These are phyloP conservation scores for Pocillopora grandis DNA, from an alignment of 92 coral and sea anemone genomes.

Conservation along the genomic window DNA sequence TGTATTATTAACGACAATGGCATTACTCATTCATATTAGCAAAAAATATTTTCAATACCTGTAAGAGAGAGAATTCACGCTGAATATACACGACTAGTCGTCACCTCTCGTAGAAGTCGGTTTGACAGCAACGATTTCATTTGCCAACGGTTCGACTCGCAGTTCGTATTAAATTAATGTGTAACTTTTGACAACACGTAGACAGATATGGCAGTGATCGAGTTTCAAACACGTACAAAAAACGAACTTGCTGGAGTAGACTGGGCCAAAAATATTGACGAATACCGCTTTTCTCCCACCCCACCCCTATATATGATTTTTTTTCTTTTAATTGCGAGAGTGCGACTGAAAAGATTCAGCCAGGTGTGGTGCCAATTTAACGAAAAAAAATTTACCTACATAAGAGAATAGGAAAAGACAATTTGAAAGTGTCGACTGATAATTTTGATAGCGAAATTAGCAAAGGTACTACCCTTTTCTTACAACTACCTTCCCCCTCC, in stretches of 20 bases:
- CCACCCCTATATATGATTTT: background rate
- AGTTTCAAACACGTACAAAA: background rate
- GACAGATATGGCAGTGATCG: background rate
- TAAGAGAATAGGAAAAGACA: no score
- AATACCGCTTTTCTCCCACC: background rate
- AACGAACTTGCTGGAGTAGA: background rate
- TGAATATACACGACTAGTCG: background rate
- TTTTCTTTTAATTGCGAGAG: background rate
- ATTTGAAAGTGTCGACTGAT: no score
- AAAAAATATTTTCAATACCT: conserved; percentile 29
- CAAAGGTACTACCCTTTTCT: background rate
- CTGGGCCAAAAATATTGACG: background rate
- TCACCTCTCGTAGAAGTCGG: background rate
- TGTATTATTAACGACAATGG: conserved; percentile 13
- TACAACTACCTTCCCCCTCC: background rate
- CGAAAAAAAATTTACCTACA: no score
- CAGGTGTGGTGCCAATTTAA: no score
- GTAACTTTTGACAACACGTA: background rate
- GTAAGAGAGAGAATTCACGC: conserved; percentile 23
- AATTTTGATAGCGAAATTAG: no score
- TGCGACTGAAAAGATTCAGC: background rate
- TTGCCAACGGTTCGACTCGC: background rate
- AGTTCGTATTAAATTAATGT: background rate
- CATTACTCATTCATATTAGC: background rate
- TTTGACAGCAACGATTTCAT: background rate